Percentiles rank a stretch among this genome's conserved stretches.
Conservation (phyloP, 2,888 invertebrate genomes). For the Galerucella nymphaeae region DNA sequence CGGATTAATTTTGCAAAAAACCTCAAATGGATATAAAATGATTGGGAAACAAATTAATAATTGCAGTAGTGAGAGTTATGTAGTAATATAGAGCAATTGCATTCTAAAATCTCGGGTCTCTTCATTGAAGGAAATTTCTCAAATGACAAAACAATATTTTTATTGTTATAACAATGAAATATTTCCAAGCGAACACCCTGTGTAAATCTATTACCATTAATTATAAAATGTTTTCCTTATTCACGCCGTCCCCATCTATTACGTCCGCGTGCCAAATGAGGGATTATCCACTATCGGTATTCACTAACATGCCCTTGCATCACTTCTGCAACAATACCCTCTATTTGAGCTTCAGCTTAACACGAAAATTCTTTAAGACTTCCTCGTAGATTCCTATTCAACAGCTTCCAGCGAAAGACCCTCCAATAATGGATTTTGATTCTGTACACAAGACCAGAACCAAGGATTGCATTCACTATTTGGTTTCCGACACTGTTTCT, state of each 20-base stretch:
- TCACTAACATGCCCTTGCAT: conserved; percentile 59
- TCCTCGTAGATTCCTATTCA: conserved; percentile 49
- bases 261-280: conserved; percentile 48
- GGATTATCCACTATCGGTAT: conserved; percentile 64
- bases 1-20: too few relatives aligned
- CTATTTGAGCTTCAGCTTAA: conserved; percentile 59
- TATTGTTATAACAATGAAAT: background rate
- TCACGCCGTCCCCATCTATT: background rate
- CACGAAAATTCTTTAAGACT: conserved; percentile 54
- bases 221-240: conserved; percentile 10
- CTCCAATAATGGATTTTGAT: conserved; percentile 64
- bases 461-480: conserved; percentile 54
- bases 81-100: too few relatives aligned
- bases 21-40: too few relatives aligned
- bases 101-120: too few relatives aligned
- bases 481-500: conserved; percentile 54
- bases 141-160: too few relatives aligned
- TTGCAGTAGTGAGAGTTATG: too few relatives aligned
- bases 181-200: background rate
- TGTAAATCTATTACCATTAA: conserved; percentile 13
- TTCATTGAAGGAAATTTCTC: too few relatives aligned
- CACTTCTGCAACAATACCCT: conserved; percentile 50
- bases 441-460: conserved; percentile 57
- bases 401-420: conserved; percentile 40
- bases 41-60: too few relatives aligned